Evolutionary conservation across 1,140 invertebrate genomes (phyloP).

Genomic region (Brachystomella parvula): DNA sequence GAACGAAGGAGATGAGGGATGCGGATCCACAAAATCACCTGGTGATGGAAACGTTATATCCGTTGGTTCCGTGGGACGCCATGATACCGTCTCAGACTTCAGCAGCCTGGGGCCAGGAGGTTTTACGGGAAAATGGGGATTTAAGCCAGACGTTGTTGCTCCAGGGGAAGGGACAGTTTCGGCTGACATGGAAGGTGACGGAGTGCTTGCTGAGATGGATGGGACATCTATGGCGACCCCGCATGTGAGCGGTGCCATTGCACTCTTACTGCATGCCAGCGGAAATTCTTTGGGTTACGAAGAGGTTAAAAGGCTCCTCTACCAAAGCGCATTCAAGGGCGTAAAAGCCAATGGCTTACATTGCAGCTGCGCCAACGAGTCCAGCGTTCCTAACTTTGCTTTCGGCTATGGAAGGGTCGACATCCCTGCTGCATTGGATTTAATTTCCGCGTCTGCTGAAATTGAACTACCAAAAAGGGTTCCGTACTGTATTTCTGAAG

Average conservation of each 20-base stretch:
- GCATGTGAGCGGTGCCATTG: conserved; percentile 18
- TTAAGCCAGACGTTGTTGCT: neutral
- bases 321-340: neutral
- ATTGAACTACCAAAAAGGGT: too few relatives aligned
- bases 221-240: conserved; percentile 8
- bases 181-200: neutral
- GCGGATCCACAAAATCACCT: neutral
- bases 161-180: neutral
- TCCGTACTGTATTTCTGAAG: too few relatives aligned
- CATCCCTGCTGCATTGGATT: neutral
- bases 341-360: neutral
- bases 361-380: neutral
- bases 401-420: conserved; percentile 2
- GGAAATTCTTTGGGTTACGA: neutral
- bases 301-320: neutral
- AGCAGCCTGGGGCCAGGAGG: neutral
- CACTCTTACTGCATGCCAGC: neutral
- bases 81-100: neutral
- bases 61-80: neutral
- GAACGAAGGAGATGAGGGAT: neutral
- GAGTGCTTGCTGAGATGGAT: neutral
- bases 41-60: neutral
- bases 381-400: neutral
- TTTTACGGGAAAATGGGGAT: neutral
- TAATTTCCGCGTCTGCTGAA: too few relatives aligned